A percentile compares a stretch with the other conserved stretches of the same genome.
phyloP scores from a whole-genome alignment of 2,797 vertebrate species.

The Lithobates sylvaticus region DNA sequence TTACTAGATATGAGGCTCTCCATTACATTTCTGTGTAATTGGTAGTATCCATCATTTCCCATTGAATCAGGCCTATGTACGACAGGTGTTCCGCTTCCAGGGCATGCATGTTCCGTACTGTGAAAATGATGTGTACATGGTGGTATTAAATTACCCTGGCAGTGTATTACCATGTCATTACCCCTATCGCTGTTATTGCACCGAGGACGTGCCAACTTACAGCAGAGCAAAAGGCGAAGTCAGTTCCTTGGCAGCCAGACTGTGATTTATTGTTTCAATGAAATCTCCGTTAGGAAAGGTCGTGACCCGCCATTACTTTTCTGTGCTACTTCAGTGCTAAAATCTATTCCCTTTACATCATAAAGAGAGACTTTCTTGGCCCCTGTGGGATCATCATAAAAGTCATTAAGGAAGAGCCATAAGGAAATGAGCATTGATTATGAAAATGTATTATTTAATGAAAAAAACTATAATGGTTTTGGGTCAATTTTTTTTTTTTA shows the following conservation, averaged over 20 bases:
- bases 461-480: not conserved
- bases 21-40: constrained; percentile 15
- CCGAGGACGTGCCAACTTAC: not conserved
- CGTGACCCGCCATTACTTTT: not conserved
- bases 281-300: not conserved
- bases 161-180: constrained; percentile 5
- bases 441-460: too few species aligned
- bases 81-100: not conserved
- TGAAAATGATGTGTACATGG: constrained; percentile 28
- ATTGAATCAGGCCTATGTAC: not conserved
- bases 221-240: not conserved
- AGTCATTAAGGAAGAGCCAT: not conserved
- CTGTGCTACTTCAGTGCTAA: not conserved
- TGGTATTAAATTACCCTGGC: not conserved
- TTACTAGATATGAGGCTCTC: not conserved
- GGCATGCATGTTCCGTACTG: not conserved
- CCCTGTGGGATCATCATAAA: not conserved
- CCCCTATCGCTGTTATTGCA: constrained; percentile 25
- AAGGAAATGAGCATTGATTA: too few species aligned
- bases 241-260: not conserved
- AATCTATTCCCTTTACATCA: not conserved
- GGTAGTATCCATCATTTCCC: constrained; percentile 12
- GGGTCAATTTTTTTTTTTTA: too few species aligned
- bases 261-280: constrained; percentile 16
- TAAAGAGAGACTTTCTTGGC: not conserved